Evolutionary conservation across 92 coral and sea anemone genomes (phyloP), one percentile per base, ranked within the genome.

Genomic region (Galaxea fascicularis): DNA sequence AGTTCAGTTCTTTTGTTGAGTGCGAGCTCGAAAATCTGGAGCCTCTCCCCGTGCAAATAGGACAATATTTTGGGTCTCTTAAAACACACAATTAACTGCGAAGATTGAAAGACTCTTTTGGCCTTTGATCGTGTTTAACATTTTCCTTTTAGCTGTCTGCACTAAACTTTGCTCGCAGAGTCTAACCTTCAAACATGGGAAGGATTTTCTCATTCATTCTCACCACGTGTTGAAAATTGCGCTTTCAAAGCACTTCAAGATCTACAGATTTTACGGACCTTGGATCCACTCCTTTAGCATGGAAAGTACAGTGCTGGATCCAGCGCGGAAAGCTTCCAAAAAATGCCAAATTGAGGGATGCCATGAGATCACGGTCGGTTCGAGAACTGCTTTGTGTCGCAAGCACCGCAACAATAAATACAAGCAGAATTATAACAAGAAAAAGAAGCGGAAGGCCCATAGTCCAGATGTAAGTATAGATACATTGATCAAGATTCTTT

Each of bases 361-460:
- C 76, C 78, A 76, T 30, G 99, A 97, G 49, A 80, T 93, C 53
- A 97, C 98, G 21, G 99, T 97, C 2, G 98, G 99, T 7, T 92
- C 92, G 57, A 74, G 98, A 64, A 95, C 98, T 8, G 85, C 95
- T 13, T 78, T 97, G 60, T 97, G 99, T 82, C 95, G 99, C 82
- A 97, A 95, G 86, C 99, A 97, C 58, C 91, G 99, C 58, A 95
- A 97, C 94, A 95, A 93, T 69, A 97, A 94, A 75, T 97, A 97
- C 94, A 97, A 97, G 80, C 99, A 97, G 78, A 97, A 93, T 86
- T 97, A 97, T 82, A 97, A 97, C 85, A 97, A 95, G 95, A 97
- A 95, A 89, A 97, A 56, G 80, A 71, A 94, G 77, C 94, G 95
- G 47, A 84, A 90, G 65, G 94, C 98, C 14, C 92, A 90, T 14